Percentiles rank a stretch among this genome's conserved stretches.
Evolutionary conservation across 1,140 invertebrate species (phyloP).

Genomic region (Alviniconcha marisindica): DNA sequence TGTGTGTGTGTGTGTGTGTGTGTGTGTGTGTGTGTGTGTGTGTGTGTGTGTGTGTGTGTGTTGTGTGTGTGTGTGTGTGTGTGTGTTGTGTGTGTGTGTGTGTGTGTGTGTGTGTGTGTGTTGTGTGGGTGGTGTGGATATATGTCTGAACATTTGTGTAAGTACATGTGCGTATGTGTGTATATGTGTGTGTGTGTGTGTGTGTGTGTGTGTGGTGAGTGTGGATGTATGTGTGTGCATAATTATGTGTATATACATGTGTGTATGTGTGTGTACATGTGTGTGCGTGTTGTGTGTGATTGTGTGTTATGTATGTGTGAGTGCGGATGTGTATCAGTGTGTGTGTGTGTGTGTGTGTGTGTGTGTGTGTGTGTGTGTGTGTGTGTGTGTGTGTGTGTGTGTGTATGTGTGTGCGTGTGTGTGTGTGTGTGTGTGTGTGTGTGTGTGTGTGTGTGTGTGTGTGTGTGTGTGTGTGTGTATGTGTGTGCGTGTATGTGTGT

Average conservation of each 20-base stretch:
- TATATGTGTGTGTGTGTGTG: background rate
- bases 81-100: background rate
- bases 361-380: background rate
- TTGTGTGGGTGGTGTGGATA: background rate
- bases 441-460: slow-evolving; percentile 4
- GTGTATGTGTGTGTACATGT: background rate
- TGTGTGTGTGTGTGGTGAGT: background rate
- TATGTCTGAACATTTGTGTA: background rate
- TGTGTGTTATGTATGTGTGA: background rate
- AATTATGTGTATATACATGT: too few species aligned
- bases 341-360: slow-evolving; percentile 21
- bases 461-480: background rate
- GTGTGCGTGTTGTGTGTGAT: background rate
- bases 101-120: background rate
- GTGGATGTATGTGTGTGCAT: background rate
- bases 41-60: background rate
- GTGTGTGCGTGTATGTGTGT: too few species aligned
- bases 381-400: background rate
- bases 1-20: slow-evolving; percentile 17
- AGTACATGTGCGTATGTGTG: background rate
- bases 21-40: slow-evolving; percentile 9
- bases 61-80: slow-evolving; percentile 5
- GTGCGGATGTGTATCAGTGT: background rate
- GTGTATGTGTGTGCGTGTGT: background rate
- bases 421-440: background rate